A percentile compares a stretch with the other conserved stretches of the same genome.
phyloP scores from a whole-genome alignment of 2,113 vertebrate genomes.

The Hystrix cristata region DNA sequence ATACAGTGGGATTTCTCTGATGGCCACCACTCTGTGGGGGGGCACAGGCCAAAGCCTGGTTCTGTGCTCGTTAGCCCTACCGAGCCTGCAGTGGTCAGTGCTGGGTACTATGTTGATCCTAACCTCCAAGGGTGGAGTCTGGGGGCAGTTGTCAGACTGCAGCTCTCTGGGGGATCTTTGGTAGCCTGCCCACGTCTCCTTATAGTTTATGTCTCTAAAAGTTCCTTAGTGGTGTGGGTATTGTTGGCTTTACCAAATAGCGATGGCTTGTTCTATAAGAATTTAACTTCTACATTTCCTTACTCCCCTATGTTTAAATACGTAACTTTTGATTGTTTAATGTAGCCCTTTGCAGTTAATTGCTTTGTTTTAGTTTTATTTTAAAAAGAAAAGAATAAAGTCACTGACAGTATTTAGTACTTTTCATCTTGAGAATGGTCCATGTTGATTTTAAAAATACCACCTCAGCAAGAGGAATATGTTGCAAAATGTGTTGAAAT shows the following conservation, averaged over 20 bases:
- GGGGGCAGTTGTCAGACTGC: no score
- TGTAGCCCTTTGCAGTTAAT: conserved; percentile 51
- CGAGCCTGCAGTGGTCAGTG: no score
- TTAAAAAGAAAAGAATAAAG: conserved; percentile 56
- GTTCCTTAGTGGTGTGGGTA: no score
- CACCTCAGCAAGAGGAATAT: neutral
- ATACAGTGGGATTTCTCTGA: no score
- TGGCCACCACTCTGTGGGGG: no score
- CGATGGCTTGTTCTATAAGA: neutral
- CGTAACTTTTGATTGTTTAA: conserved; percentile 49
- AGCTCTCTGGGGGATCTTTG: neutral
- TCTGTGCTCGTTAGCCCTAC: no score
- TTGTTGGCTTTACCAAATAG: no score
- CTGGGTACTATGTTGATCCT: no score
- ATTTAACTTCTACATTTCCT: conserved; percentile 35
- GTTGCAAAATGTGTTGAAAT: neutral
- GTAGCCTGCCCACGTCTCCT: no score
- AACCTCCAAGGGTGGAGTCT: no score
- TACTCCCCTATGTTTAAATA: conserved; percentile 34
- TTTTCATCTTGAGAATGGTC: conserved; percentile 45
- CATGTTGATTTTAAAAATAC: conserved; percentile 54
- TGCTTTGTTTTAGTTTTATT: conserved; percentile 60
- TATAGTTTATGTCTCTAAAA: no score
- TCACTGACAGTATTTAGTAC: neutral
- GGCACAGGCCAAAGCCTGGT: no score